Evolutionary conservation across 2,888 invertebrate species (phyloP).

Genomic region (Willowsia nigromaculata): DNA sequence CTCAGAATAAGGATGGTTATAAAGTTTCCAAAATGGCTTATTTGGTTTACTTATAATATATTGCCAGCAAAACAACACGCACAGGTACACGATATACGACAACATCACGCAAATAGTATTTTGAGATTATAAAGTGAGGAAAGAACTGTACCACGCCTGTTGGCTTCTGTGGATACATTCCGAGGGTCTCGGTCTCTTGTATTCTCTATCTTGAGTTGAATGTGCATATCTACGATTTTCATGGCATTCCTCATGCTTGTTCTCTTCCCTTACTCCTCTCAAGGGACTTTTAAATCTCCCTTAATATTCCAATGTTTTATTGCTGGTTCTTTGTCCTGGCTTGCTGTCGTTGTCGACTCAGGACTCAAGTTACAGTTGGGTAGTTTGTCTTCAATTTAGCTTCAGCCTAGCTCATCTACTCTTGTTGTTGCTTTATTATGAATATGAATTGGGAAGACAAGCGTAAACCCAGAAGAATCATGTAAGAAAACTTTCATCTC

Average conservation of each 20-base stretch:
- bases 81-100: background rate
- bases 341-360: background rate
- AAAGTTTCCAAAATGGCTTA: too few relatives aligned
- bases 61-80: background rate
- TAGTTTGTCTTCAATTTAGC: background rate
- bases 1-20: too few relatives aligned
- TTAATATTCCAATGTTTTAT: slow-evolving; percentile 70
- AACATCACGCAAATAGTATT: background rate
- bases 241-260: slow-evolving; percentile 36
- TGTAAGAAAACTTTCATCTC: too few relatives aligned
- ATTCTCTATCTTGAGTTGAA: background rate
- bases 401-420: background rate
- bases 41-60: too few relatives aligned
- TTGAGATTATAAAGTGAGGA: background rate
- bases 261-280: slow-evolving; percentile 29
- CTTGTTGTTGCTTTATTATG: slow-evolving; percentile 20
- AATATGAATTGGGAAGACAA: too few relatives aligned
- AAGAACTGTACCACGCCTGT: slow-evolving; percentile 39
- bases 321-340: slow-evolving; percentile 10
- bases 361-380: background rate
- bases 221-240: background rate
- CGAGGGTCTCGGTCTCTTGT: background rate
- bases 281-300: slow-evolving; percentile 73
- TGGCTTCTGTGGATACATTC: slow-evolving; percentile 12
- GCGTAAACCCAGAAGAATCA: too few relatives aligned